A percentile compares a stretch with the other conserved stretches of the same genome.
phyloP scores from a whole-genome alignment of 2,113 vertebrate species.

The Pongo pygmaeus region DNA sequence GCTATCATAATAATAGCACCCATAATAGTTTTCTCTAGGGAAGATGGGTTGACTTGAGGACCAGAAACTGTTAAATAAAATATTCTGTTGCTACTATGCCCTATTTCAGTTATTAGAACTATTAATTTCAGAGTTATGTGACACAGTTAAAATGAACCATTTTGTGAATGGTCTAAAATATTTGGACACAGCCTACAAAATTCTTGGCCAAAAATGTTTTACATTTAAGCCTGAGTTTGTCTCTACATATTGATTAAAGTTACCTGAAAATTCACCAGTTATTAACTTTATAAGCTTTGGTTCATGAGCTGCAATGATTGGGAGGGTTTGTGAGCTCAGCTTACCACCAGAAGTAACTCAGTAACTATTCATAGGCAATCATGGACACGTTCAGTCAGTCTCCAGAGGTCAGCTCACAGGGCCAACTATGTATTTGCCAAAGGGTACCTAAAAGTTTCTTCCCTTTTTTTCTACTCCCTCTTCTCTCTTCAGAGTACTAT shows the following conservation, averaged over 20 bases:
- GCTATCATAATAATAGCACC: not conserved
- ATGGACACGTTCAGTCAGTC: not conserved
- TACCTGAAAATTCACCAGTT: not conserved
- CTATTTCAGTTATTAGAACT: not conserved
- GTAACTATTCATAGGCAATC: not conserved
- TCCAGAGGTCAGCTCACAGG: not conserved
- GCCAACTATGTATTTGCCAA: not conserved
- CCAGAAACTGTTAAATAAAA: conserved; percentile 5
- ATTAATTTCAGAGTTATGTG: conserved; percentile 3
- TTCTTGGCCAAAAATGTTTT: not conserved
- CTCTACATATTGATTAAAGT: not conserved
- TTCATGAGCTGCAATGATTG: not conserved
- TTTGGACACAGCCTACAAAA: not conserved
- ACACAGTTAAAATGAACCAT: not conserved
- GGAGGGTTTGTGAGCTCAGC: not conserved
- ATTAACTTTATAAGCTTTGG: not conserved
- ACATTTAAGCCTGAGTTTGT: not conserved
- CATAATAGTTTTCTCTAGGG: not conserved
- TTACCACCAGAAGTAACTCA: not conserved
- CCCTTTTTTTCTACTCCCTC: not conserved
- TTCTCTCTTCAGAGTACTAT: not conserved
- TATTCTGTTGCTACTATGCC: not conserved
- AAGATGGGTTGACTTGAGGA: not conserved
- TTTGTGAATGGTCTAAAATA: not conserved
- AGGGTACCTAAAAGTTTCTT: not conserved